Evolutionary conservation across 2,113 vertebrate species (phyloP), one percentile per base, ranked within the genome.

Genomic region (Merops nubicus): DNA sequence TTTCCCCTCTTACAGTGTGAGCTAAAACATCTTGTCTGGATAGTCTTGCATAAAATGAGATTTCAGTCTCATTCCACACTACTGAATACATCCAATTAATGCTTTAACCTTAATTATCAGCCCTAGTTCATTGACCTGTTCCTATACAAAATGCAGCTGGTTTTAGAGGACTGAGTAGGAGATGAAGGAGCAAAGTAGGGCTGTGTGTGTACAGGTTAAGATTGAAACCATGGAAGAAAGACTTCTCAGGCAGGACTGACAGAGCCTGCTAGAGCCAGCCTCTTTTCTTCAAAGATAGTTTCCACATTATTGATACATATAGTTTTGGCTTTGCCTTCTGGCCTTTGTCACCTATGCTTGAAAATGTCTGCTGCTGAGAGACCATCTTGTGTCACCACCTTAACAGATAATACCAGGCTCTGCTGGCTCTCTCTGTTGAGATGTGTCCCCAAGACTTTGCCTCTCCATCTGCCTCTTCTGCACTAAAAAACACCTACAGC

Each of bases 51-150:
- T 93, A 60, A 84, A 97, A 97, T 87, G 21, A 89, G 91, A n/a
- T n/a, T 70, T 81, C 59, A 67, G 70, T 96, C 97, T 96, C 81
- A 92, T 97, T 94, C 91, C 51, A 76, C 70, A 73, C 89, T 90
- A 73, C 91, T 96, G 93, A 93, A 93, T 93, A 92, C 85, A 56
- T 64, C 36, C 15, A 59, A 94, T 89, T 85, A 91, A 85, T 96
- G 97, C 90, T 96, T 93, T 57, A 33, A 75, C 47, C 87, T 85
- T 75, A 75, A 89, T 75, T 57, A 90, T 91, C 89, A 84, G 59
- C 56, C 54, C 78, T 72, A 76, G 42, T 56, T 85, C 57, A 19
- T 29, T 90, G 87, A 90, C 92, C 91, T 40, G 72, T 62, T 96
- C 92, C 94, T 92, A 51, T 57, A 60, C 53, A 95, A 95, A 97